phyloP scores from a whole-genome alignment of 2,888 invertebrate species.

The Slavum lentiscoides region DNA sequence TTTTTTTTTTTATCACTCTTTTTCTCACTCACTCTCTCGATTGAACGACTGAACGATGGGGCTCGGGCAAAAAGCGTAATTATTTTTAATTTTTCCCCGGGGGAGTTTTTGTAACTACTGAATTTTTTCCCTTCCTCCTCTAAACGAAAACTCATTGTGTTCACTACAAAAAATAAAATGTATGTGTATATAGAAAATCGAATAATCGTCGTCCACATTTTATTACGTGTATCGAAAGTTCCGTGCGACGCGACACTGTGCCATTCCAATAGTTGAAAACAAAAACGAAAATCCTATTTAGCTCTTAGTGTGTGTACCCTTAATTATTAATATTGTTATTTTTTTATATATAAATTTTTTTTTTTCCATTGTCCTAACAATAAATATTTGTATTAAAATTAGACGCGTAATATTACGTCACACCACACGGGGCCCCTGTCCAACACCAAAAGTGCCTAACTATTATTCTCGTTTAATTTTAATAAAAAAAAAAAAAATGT shows the following conservation, averaged over 20 bases:
- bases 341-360: neutral
- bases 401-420: neutral
- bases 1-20: neutral
- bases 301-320: neutral
- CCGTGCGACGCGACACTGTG: constrained; percentile 20
- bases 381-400: constrained; percentile 6
- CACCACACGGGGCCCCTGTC: neutral
- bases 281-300: constrained; percentile 16
- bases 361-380: neutral
- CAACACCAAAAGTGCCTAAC: constrained; percentile 45
- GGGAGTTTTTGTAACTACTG: neutral
- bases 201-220: neutral
- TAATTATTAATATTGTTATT: neutral
- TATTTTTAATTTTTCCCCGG: neutral
- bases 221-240: constrained; percentile 9
- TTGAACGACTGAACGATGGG: constrained; percentile 21
- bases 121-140: neutral
- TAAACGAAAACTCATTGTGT: constrained; percentile 22
- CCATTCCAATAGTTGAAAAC: constrained; percentile 25
- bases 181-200: neutral
- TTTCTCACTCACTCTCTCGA: neutral
- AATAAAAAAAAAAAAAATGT: neutral
- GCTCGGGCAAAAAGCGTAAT: constrained; percentile 37
- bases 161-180: constrained; percentile 19
- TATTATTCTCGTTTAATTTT: constrained; percentile 13